Conservation (phyloP, 2,888 invertebrate species). For the Cephonodes hylas region DNA sequence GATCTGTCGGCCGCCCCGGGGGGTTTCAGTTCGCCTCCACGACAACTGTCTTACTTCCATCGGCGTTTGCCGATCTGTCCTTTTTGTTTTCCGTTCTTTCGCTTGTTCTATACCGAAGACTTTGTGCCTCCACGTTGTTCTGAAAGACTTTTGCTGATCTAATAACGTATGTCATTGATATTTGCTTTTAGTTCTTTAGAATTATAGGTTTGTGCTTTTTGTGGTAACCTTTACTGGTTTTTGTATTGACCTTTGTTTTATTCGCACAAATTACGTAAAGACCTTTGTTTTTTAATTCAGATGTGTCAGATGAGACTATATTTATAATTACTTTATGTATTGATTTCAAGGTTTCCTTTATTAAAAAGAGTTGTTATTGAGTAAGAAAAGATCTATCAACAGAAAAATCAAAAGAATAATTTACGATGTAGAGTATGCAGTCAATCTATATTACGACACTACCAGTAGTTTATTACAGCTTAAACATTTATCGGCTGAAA, state of each 20-base stretch:
- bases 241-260: neutral
- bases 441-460: no score
- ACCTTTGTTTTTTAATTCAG: no score
- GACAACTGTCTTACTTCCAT: constrained; percentile 1
- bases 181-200: neutral
- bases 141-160: neutral
- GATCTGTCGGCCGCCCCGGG: constrained; percentile 7
- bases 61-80: constrained; percentile 5
- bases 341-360: no score
- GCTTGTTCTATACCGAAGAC: constrained; percentile 7
- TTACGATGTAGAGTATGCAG: no score
- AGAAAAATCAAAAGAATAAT: neutral
- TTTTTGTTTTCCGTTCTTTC: constrained; percentile 7
- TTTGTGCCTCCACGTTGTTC: neutral
- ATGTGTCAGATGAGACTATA: no score
- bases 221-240: neutral
- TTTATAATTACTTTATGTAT: no score
- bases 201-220: no score
- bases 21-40: neutral
- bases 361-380: no score
- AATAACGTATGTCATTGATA: neutral
- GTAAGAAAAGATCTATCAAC: no score
- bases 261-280: no score
- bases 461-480: no score
- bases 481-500: no score